Evolutionary conservation across 2,888 invertebrate species (phyloP), one percentile per base, ranked within the genome.

Genomic region (Urechis unicinctus): DNA sequence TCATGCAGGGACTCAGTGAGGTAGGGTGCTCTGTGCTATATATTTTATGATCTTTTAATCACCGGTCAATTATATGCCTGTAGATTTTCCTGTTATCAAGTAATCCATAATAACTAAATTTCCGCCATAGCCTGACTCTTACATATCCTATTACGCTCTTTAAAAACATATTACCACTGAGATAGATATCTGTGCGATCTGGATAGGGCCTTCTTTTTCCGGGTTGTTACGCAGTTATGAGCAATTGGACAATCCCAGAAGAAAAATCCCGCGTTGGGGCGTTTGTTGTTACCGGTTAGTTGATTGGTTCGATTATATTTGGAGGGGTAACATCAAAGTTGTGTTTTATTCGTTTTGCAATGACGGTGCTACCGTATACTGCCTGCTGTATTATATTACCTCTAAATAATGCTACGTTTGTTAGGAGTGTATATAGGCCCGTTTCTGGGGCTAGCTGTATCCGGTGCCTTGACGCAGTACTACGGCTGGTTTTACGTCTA

Each of bases 371-470:
- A 41, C 41, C 41, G 9, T 13, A 45, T 21, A 45, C 45, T 17
- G 6, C n/a, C 21, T 45, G n/a, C 47, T 28, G 22, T 26, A n/a
- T 43, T 36, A n/a, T n/a, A n/a, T n/a, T n/a, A n/a, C n/a, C 48
- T 50, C 21, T 31, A 31, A 30, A 42, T 52, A 17, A 21, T 50
- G 6, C 29, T 44, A 5, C n/a, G 3, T 56, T 43, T 65, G 57
- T 17, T 72, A 63, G 72, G 75, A 66, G 67, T 70, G 4, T 75
- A 75, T 61, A 65, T 72, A 3, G 77, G 76, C 1, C 70, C 75
- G 5, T 68, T 73, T 22, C 26, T 74, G 1, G 75, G 75, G 1
- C 73, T 76, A 61, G 68, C 72, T 1, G 26, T 72, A 3, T 71
- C 71, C 26, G 76, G 77, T 1, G 36, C 65, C 5, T 62, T 75